A percentile compares a stretch with the other conserved stretches of the same genome.
Evolutionary conservation across 2,888 invertebrate species (phyloP).

Genomic region (Dynastes hyllus): DNA sequence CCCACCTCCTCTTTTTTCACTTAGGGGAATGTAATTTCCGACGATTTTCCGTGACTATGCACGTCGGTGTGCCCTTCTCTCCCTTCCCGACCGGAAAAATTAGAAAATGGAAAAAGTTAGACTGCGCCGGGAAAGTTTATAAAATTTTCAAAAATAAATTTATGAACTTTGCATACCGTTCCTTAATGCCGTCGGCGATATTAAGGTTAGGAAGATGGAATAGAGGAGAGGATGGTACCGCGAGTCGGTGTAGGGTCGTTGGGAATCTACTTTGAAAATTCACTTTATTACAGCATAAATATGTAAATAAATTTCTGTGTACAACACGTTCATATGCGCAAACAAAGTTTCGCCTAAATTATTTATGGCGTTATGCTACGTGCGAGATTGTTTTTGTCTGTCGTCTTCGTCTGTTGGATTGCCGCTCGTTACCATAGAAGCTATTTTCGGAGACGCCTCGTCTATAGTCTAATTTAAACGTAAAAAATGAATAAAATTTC

Average conservation of each 20-base stretch:
- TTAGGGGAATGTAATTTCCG: slow-evolving; percentile 27
- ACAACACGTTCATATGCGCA: slow-evolving; percentile 38
- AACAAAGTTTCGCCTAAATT: slow-evolving; percentile 47
- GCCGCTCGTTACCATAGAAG: too few species aligned
- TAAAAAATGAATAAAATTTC: too few species aligned
- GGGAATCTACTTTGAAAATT: slow-evolving; percentile 50
- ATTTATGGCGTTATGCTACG: slow-evolving; percentile 31
- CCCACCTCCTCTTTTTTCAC: slow-evolving; percentile 4
- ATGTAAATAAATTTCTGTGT: slow-evolving; percentile 50
- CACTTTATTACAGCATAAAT: slow-evolving; percentile 49
- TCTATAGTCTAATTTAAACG: too few species aligned
- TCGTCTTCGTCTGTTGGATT: too few species aligned
- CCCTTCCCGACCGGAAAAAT: slow-evolving; percentile 22
- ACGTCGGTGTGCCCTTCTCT: background rate
- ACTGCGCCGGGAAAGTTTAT: slow-evolving; percentile 42
- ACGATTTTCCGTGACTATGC: slow-evolving; percentile 11
- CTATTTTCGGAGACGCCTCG: too few species aligned
- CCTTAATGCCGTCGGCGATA: slow-evolving; percentile 43
- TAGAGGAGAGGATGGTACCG: background rate
- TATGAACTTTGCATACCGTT: slow-evolving; percentile 44
- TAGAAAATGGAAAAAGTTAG: slow-evolving; percentile 48
- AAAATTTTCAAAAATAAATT: slow-evolving; percentile 49
- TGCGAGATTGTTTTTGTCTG: background rate
- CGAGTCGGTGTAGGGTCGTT: slow-evolving; percentile 8
- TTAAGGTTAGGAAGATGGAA: slow-evolving; percentile 34